Percentiles rank a stretch among this genome's conserved stretches.
Evolutionary conservation across 2,888 invertebrate species (phyloP).

Genomic region (Nudaria mundana): DNA sequence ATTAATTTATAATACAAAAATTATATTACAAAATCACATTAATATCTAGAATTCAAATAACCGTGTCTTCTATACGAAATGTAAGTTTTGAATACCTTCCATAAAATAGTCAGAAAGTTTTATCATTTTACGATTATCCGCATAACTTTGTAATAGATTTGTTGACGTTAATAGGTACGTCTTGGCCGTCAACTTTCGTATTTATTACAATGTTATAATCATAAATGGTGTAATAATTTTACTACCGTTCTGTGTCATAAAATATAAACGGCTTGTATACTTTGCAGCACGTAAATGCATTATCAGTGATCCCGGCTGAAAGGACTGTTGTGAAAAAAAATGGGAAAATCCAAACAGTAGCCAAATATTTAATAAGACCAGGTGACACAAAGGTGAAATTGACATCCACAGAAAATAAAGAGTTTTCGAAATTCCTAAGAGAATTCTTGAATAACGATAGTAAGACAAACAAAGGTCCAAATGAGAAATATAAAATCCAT

Average conservation of each 20-base stretch:
- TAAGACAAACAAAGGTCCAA: not conserved
- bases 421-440: not conserved
- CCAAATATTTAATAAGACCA: not conserved
- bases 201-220: no score
- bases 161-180: no score
- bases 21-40: no score
- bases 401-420: not conserved
- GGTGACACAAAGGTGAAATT: not conserved
- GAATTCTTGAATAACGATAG: not conserved
- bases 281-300: constrained; percentile 3
- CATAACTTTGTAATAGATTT: no score
- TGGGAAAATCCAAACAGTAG: constrained; percentile 1
- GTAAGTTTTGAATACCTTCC: no score
- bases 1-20: no score
- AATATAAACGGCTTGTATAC: not conserved
- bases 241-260: not conserved
- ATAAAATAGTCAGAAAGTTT: no score
- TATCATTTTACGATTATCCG: no score
- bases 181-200: no score
- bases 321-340: not conserved
- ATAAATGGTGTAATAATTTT: not conserved
- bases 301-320: not conserved
- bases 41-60: no score
- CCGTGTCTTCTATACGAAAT: no score
- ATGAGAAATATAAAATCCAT: constrained; percentile 5